Evolutionary conservation across 2,797 vertebrate species (phyloP).

Genomic region (Sardinella longiceps): DNA sequence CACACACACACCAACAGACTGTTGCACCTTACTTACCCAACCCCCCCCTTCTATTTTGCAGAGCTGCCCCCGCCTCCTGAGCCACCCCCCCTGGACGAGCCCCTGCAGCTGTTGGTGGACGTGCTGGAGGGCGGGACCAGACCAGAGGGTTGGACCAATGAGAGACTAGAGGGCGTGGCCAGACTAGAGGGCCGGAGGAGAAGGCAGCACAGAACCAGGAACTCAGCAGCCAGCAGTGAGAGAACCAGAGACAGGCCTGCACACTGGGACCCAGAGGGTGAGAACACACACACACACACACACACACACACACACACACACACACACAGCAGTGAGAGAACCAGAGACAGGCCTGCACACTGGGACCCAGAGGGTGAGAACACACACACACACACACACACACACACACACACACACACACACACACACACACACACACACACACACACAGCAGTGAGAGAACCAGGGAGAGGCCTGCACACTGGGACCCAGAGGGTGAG

Average conservation of each 20-base stretch:
- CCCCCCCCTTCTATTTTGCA: constrained; percentile 51
- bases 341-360: no score
- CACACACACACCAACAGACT: background rate
- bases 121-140: constrained; percentile 62
- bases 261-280: constrained; percentile 66
- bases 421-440: no score
- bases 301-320: constrained; percentile 28
- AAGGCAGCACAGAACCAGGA: background rate
- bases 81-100: constrained; percentile 78
- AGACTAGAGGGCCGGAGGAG: constrained; percentile 56
- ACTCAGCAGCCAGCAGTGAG: constrained; percentile 26
- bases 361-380: no score
- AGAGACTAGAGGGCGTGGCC: constrained; percentile 59
- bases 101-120: constrained; percentile 64
- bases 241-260: constrained; percentile 20
- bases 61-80: constrained; percentile 87
- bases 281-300: constrained; percentile 36
- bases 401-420: no score
- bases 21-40: no score
- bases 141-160: constrained; percentile 65
- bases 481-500: no score
- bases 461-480: no score
- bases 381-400: no score
- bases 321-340: no score
- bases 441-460: no score